Conservation (phyloP, 2,888 invertebrate species). For the Aleiodes alternator region DNA sequence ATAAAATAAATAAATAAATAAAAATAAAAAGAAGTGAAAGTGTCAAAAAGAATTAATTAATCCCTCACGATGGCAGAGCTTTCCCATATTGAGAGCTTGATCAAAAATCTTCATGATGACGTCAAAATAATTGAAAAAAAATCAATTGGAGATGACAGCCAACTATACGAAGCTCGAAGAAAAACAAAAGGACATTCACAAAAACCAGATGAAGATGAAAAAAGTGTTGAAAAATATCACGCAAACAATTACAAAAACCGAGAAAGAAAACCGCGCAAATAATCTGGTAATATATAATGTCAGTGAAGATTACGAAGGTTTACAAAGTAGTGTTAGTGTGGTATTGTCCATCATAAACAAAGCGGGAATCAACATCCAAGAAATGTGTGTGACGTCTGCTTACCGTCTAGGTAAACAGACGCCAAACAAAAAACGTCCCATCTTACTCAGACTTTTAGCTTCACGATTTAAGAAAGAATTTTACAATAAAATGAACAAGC, state of each 20-base stretch:
- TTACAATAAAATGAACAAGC: conserved; percentile 6
- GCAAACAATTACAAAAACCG: neutral
- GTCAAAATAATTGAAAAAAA: neutral
- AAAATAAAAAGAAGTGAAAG: too few species aligned
- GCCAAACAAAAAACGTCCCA: conserved; percentile 1
- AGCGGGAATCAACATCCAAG: conserved; percentile 15
- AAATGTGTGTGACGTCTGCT: conserved; percentile 20
- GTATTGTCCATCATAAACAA: conserved; percentile 8
- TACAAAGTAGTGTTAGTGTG: too few species aligned
- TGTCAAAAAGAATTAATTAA: too few species aligned
- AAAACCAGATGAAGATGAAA: conserved; percentile 6
- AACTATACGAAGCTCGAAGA: neutral
- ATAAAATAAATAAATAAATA: too few species aligned
- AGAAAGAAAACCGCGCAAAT: neutral
- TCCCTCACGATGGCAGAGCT: neutral
- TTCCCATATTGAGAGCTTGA: neutral
- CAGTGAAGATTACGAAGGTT: too few species aligned
- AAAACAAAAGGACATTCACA: neutral
- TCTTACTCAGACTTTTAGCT: conserved; percentile 16
- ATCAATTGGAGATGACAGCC: conserved; percentile 9
- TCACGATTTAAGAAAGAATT: conserved; percentile 19
- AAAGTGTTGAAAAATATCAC: conserved; percentile 9
- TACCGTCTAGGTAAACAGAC: neutral
- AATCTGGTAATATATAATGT: neutral
- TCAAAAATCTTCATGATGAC: conserved; percentile 2